Conservation (phyloP, 2,113 vertebrate species). For the Rhinolophus ferrumequinum region DNA sequence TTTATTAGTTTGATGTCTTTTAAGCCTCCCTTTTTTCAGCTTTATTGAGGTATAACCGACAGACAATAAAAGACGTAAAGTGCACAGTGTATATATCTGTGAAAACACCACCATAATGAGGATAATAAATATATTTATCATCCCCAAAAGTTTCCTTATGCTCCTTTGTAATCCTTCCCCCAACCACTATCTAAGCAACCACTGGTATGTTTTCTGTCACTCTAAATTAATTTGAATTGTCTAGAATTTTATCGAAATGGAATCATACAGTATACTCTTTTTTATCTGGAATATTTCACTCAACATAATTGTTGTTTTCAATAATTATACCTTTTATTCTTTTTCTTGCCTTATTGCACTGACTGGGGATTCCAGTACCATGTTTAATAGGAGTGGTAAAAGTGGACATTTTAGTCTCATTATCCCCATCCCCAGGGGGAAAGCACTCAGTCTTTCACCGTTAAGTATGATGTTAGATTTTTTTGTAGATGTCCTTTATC, state of each 20-base stretch:
- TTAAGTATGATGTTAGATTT: not conserved
- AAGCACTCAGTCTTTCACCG: not conserved
- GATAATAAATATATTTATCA: not conserved
- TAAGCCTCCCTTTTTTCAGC: not conserved
- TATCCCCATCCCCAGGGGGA: not conserved
- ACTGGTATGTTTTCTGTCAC: conserved; percentile 19
- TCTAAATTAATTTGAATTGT: conserved; percentile 28
- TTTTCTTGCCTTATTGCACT: not conserved
- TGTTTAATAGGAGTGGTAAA: not conserved
- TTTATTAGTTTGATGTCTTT: not conserved
- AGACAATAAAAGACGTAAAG: conserved; percentile 25
- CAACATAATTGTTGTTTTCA: conserved; percentile 21
- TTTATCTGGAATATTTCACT: not conserved
- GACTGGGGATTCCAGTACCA: not conserved
- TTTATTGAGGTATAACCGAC: conserved; percentile 34
- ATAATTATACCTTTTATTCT: not conserved
- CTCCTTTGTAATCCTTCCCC: not conserved
- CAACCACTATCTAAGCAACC: not conserved
- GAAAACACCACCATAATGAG: not conserved
- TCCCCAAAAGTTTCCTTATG: not conserved
- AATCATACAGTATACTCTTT: not conserved
- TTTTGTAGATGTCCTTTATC: not conserved
- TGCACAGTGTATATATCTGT: not conserved
- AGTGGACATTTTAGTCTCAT: not conserved
- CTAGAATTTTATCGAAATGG: conserved; percentile 39